Evolutionary conservation across 2,888 invertebrate genomes (phyloP).

Genomic region (Diachrysia chrysitis): DNA sequence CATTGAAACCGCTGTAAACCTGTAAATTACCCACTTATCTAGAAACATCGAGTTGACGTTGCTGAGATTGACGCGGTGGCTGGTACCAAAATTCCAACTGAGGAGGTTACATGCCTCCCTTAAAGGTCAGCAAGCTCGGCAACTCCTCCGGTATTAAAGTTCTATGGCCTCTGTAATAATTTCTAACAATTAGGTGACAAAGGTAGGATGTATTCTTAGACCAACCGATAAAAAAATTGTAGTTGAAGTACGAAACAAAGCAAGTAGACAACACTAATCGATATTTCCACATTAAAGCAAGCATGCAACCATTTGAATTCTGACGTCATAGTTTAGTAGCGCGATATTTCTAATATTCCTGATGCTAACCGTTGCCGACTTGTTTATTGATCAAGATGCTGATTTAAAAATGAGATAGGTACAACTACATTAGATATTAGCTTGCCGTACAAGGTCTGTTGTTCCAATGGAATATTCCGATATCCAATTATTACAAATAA

Average conservation of each 20-base stretch:
- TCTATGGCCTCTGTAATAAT: background rate
- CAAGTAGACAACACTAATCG: background rate
- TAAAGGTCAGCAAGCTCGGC: background rate
- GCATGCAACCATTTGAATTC: conserved; percentile 17
- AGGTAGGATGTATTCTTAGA: background rate
- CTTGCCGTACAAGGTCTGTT: background rate
- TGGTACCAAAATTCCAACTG: background rate
- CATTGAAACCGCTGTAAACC: background rate
- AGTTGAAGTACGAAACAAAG: background rate
- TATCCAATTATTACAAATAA: background rate
- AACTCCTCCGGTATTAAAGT: conserved; percentile 1
- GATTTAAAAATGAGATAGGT: conserved; percentile 29
- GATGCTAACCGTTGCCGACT: conserved; percentile 6
- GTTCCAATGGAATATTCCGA: conserved; percentile 21
- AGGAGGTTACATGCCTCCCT: conserved; percentile 3
- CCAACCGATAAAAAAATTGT: background rate
- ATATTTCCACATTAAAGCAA: conserved; percentile 5
- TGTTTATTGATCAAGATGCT: conserved; percentile 17
- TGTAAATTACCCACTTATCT: background rate
- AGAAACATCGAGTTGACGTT: background rate
- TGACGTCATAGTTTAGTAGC: conserved; percentile 3
- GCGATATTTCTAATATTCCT: conserved; percentile 24
- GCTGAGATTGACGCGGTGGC: background rate
- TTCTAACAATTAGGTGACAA: background rate
- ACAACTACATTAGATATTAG: background rate